These are phyloP conservation scores for Nettapus auritus DNA, from an alignment of 2,113 vertebrate species.

Conservation along the genomic window DNA sequence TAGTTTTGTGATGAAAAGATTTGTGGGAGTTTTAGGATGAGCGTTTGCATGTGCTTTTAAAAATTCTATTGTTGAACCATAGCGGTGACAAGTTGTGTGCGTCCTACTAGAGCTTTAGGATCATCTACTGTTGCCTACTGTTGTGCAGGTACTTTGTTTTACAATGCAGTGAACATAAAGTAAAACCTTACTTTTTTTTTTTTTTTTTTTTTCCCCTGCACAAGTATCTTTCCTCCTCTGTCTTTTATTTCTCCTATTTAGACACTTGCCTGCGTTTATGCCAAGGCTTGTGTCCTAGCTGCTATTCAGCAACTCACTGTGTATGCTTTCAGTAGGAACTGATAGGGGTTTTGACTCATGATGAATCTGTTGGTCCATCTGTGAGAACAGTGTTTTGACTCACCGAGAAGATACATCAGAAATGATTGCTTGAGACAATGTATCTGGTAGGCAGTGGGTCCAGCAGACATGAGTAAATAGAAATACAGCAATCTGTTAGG, in stretches of 20 bases:
- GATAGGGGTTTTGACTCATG: neutral
- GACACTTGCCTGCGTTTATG: neutral
- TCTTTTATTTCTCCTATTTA: neutral
- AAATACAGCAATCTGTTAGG: neutral
- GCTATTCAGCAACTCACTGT: neutral
- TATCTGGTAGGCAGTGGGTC: accelerated
- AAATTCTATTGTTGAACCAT: neutral
- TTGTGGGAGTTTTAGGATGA: neutral
- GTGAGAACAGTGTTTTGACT: neutral
- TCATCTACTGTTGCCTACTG: accelerated
- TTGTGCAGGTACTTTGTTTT: neutral
- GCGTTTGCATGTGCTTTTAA: neutral
- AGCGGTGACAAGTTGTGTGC: neutral
- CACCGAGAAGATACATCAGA: neutral
- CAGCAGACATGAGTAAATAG: neutral
- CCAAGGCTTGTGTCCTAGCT: neutral
- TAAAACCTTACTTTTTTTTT: neutral
- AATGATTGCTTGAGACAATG: neutral
- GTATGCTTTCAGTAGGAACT: neutral
- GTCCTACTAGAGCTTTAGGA: neutral
- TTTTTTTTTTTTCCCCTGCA: neutral
- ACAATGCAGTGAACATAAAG: neutral
- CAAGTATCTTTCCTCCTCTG: neutral
- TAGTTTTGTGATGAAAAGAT: neutral
- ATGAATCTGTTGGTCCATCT: neutral